phyloP scores from a whole-genome alignment of 2,888 invertebrate species.

The Pseudococcus viburni region DNA sequence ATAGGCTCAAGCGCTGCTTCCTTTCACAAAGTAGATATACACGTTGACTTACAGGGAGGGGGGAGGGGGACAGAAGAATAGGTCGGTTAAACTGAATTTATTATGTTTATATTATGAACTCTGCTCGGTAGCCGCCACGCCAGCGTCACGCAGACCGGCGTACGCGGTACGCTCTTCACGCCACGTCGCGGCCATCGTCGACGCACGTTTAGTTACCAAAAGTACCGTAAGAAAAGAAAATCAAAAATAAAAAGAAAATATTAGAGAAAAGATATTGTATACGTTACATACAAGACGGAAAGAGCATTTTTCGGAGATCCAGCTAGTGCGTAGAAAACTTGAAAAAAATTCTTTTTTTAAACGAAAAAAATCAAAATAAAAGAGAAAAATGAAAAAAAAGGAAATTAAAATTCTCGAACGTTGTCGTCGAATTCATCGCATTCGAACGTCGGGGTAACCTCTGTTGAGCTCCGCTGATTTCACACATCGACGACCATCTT shows the following conservation, averaged over 20 bases:
- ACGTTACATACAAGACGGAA: constrained; percentile 53
- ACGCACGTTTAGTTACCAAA: neutral
- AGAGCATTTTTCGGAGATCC: constrained; percentile 61
- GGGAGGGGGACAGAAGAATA: neutral
- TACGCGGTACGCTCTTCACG: neutral
- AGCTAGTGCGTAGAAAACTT: constrained; percentile 62
- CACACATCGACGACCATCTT: constrained; percentile 99
- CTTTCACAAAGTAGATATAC: constrained; percentile 10
- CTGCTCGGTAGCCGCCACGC: constrained; percentile 7
- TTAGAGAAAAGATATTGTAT: constrained; percentile 25
- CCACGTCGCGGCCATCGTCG: neutral
- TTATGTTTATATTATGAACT: constrained; percentile 3
- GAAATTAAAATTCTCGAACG: constrained; percentile 54
- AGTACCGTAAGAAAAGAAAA: neutral
- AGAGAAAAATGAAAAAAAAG: neutral
- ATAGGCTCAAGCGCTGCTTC: constrained; percentile 35
- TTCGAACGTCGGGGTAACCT: constrained; percentile 59
- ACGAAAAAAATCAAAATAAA: neutral
- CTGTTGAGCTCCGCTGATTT: constrained; percentile 60
- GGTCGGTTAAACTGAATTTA: constrained; percentile 20
- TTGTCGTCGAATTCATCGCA: constrained; percentile 45
- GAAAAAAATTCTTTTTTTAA: constrained; percentile 52
- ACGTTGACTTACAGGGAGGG: neutral
- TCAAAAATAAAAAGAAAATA: neutral
- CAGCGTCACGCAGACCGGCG: neutral